Percentiles rank a stretch among this genome's conserved stretches.
Evolutionary conservation across 2,797 vertebrate genomes (phyloP).

Genomic region (Eulemur rubriventer): DNA sequence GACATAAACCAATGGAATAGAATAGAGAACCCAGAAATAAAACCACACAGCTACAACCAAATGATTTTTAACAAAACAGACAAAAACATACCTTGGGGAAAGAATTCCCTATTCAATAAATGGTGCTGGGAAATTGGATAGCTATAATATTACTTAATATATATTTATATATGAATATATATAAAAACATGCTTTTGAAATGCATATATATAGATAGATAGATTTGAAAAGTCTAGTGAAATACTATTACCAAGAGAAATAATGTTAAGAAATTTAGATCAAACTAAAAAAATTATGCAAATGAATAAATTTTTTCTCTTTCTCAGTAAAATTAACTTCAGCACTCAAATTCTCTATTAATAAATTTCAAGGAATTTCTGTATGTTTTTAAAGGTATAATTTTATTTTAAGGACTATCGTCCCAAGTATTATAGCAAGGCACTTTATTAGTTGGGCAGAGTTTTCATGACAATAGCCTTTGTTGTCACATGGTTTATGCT

Average conservation of each 20-base stretch:
- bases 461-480: background rate
- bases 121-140: background rate
- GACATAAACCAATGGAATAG: background rate
- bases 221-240: background rate
- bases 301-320: background rate
- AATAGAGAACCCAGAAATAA: background rate
- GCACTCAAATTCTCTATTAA: background rate
- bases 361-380: background rate
- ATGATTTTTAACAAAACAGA: background rate
- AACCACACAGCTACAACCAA: background rate
- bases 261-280: background rate
- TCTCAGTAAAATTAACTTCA: background rate
- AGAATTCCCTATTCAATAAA: background rate
- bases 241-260: conserved; percentile 4
- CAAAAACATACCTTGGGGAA: background rate
- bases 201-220: background rate
- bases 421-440: background rate
- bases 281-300: background rate
- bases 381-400: background rate
- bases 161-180: background rate
- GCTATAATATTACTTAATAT: background rate
- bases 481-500: background rate
- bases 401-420: background rate
- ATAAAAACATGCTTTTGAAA: background rate
- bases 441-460: background rate